phyloP scores from a whole-genome alignment of 2,888 invertebrate genomes.

The Germaria angustata region DNA sequence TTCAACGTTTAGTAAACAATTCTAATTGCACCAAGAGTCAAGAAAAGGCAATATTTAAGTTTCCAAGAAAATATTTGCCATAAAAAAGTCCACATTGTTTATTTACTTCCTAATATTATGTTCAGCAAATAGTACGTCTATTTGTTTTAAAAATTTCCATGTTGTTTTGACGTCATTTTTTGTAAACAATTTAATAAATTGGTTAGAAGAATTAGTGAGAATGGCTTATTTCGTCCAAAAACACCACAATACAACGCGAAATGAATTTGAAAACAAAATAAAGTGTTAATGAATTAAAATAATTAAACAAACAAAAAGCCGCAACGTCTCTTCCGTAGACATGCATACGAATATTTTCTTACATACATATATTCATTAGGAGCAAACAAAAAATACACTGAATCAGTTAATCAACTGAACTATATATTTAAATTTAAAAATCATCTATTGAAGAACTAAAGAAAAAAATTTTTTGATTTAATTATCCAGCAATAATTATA shows the following conservation, averaged over 20 bases:
- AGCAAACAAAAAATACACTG: neutral
- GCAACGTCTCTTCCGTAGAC: too few species aligned
- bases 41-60: too few species aligned
- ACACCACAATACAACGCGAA: neutral
- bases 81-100: too few species aligned
- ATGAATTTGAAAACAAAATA: neutral
- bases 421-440: neutral
- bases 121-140: neutral
- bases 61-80: neutral
- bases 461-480: neutral
- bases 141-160: constrained; percentile 23
- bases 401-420: neutral
- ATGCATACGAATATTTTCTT: neutral
- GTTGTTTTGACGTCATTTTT: constrained; percentile 35
- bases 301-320: neutral
- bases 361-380: neutral
- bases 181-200: neutral
- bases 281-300: constrained; percentile 32
- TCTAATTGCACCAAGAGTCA: too few species aligned
- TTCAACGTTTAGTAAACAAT: too few species aligned
- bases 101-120: neutral
- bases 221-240: constrained; percentile 6
- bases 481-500: constrained; percentile 6
- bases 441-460: neutral
- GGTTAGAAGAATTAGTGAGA: neutral